phyloP scores from a whole-genome alignment of 2,113 vertebrate species.

The Illadopsis cleaveri region DNA sequence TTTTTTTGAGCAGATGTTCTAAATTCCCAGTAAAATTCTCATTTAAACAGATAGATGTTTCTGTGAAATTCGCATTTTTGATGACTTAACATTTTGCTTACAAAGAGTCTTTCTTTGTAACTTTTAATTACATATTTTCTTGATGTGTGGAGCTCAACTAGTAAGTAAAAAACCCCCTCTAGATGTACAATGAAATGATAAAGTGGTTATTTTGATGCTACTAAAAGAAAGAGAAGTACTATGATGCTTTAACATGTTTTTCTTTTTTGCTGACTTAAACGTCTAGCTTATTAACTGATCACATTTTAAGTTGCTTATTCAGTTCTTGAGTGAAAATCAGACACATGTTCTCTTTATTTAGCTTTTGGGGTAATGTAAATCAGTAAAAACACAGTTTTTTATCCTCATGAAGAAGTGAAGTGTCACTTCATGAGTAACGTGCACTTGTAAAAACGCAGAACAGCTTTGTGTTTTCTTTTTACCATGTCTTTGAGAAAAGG shows the following conservation, averaged over 20 bases:
- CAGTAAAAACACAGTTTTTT: neutral
- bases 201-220: neutral
- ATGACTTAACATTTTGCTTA: neutral
- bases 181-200: neutral
- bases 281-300: neutral
- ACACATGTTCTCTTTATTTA: neutral
- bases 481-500: neutral
- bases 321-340: neutral
- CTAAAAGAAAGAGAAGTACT: neutral
- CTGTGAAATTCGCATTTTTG: neutral
- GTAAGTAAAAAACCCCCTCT: rapidly evolving
- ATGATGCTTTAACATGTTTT: neutral
- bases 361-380: neutral
- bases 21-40: neutral
- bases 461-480: neutral
- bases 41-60: neutral
- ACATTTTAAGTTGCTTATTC: neutral
- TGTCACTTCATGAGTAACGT: neutral
- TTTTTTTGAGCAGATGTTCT: neutral
- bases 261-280: neutral
- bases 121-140: neutral
- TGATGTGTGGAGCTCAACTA: neutral
- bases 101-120: neutral
- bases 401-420: neutral
- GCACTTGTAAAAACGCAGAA: neutral